Base-by-base conservation (phyloP, 2,113 vertebrate species). In the Zosterops hypoxanthus region DNA sequence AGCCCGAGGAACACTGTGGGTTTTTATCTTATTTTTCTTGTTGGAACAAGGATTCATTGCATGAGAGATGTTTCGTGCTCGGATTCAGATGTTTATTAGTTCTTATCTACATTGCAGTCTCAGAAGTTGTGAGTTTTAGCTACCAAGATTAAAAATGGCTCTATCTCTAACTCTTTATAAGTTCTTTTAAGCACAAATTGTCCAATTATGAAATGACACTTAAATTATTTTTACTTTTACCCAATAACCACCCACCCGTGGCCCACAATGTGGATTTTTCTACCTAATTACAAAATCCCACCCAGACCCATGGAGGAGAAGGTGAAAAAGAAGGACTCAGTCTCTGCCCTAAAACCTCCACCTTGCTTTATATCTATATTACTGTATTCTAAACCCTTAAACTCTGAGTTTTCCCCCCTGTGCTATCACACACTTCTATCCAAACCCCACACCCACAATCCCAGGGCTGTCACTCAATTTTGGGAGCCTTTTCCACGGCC, bases 181-280 rank as follows among this genome's bases (percentile, higher is more conserved):
- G 21, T 14, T 15, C 13, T 57, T 34, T 57, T 57, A 57, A 34
- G 33, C 21, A n/a, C 21, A 57, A 34, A 57, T 4, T n/a, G 33
- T n/a, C 55, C 33, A 57, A n/a, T n/a, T n/a, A 57, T 6, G 55
- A 57, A n/a, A 57, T n/a, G 20, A 57, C 21, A n/a, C 55, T 5
- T n/a, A 6, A n/a, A 57, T 57, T n/a, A n/a, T n/a, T 57, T 57
- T n/a, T 57, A 57, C 21, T n/a, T 56, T n/a, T 57, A n/a, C 55
- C 21, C 21, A n/a, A 14, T 23, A 57, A 57, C 55, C 21, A n/a
- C n/a, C 8, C 33, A 57, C 55, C 33, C 7, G 0, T n/a, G 55
- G 55, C 8, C 33, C 0, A 1, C 33, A 57, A 57, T 57, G 5
- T 1, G 4, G 55, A n/a, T 2, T 56, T 8, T 23, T 57, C 17